Conservation (phyloP, 2,797 vertebrate species). For the Neosilurus hyrtlii region DNA sequence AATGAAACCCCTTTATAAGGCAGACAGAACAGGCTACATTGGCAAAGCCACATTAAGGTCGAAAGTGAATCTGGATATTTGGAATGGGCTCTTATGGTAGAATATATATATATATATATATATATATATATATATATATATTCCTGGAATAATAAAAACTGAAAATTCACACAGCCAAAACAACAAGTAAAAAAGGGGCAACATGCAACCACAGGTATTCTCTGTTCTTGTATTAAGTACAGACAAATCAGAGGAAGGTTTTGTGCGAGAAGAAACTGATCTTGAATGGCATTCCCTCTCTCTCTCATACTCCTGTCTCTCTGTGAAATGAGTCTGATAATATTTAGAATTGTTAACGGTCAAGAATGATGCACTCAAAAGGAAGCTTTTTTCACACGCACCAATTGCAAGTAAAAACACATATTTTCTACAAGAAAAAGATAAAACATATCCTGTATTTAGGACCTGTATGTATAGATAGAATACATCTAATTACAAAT, state of each 20-base stretch:
- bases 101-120: not conserved
- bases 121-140: too few relatives aligned
- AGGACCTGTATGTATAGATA: not conserved
- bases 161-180: not conserved
- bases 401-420: not conserved
- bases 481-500: not conserved
- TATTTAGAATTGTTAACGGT: not conserved
- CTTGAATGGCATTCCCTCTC: not conserved
- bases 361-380: not conserved
- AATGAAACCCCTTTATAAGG: constrained; percentile 1
- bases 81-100: not conserved
- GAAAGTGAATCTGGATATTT: not conserved
- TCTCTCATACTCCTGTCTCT: too few relatives aligned
- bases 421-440: not conserved
- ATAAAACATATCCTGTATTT: not conserved
- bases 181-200: not conserved
- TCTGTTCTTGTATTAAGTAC: not conserved
- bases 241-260: not conserved
- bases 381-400: not conserved
- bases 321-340: not conserved
- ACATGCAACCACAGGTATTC: not conserved
- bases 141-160: constrained; percentile 19
- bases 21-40: not conserved
- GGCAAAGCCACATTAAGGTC: not conserved
- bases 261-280: not conserved